phyloP scores from a whole-genome alignment of 2,113 vertebrate genomes.

The Arenaria interpres region DNA sequence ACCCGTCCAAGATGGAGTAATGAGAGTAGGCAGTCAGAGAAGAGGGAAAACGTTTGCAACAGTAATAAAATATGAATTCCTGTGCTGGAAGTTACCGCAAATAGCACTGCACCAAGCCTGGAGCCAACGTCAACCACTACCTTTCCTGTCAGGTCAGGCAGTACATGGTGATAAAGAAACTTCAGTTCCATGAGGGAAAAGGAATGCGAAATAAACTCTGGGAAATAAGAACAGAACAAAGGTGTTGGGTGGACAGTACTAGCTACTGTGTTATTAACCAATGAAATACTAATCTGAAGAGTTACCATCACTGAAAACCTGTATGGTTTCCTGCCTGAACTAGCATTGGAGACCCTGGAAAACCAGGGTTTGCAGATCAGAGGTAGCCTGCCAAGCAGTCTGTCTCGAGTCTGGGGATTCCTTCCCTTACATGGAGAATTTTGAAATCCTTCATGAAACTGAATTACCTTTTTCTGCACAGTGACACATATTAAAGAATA shows the following conservation, averaged over 20 bases:
- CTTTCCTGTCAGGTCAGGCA: constrained; percentile 88
- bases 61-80: constrained; percentile 64
- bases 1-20: constrained; percentile 40
- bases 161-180: constrained; percentile 88
- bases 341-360: neutral
- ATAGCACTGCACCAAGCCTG: constrained; percentile 91
- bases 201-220: constrained; percentile 95
- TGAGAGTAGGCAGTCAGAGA: constrained; percentile 44
- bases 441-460: constrained; percentile 40
- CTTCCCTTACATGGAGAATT: neutral
- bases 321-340: neutral
- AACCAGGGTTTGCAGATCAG: neutral
- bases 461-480: constrained; percentile 27
- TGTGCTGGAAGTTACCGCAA: constrained; percentile 81
- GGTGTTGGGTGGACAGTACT: constrained; percentile 47
- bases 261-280: constrained; percentile 18
- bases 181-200: constrained; percentile 89
- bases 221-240: constrained; percentile 66
- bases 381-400: neutral
- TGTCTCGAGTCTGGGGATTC: neutral
- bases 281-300: neutral
- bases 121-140: constrained; percentile 91
- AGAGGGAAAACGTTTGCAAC: constrained; percentile 60
- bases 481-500: neutral
- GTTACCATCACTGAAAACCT: neutral